Percentiles rank a stretch among this genome's conserved stretches.
These are phyloP conservation scores for Macrosiphum euphorbiae DNA, from an alignment of 2,888 invertebrate genomes.

Conservation along the genomic window DNA sequence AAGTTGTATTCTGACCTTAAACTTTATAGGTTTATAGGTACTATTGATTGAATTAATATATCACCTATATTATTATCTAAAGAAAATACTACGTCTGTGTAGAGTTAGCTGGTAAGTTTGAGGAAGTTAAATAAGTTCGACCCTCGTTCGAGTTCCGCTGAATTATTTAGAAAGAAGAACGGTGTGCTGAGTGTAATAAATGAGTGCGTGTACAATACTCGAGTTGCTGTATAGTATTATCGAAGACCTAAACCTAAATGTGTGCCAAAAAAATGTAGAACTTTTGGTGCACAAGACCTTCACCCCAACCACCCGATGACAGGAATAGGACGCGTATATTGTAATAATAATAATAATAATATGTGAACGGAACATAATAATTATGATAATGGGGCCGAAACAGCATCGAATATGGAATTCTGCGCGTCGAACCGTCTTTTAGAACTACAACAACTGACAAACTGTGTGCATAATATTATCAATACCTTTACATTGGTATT, in stretches of 20 bases:
- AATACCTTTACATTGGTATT: neutral
- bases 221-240: neutral
- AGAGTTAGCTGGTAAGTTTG: neutral
- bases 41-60: neutral
- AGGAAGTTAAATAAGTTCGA: neutral
- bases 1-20: neutral
- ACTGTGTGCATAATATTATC: neutral
- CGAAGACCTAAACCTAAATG: neutral
- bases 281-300: neutral
- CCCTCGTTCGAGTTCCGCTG: neutral
- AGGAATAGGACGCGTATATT: neutral
- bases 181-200: neutral
- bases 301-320: neutral
- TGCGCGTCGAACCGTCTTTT: neutral
- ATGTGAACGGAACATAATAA: neutral
- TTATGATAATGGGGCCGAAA: neutral
- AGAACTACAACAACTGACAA: neutral
- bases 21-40: neutral
- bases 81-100: neutral
- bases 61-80: neutral
- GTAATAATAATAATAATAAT: no score
- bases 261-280: neutral
- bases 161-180: neutral
- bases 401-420: neutral
- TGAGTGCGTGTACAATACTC: neutral